A percentile compares a stretch with the other conserved stretches of the same genome.
Conservation (phyloP, 2,888 invertebrate genomes). For the Tethea ocularis region DNA sequence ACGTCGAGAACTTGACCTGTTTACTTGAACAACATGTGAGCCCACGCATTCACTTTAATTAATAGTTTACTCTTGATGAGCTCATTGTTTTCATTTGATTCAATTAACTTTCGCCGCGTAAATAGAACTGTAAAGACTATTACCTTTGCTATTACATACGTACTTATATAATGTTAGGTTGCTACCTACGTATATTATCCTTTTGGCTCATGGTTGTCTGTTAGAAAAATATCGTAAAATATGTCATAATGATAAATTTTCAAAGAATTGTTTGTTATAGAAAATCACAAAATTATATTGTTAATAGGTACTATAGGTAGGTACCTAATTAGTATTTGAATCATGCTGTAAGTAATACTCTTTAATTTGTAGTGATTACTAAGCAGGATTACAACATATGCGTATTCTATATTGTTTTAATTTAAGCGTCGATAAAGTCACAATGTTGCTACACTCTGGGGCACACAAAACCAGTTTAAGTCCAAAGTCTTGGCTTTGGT, state of each 20-base stretch:
- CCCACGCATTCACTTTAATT: constrained; percentile 5
- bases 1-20: constrained; percentile 57
- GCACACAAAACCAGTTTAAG: constrained; percentile 65
- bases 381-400: neutral
- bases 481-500: constrained; percentile 61
- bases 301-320: too few relatives aligned
- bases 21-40: constrained; percentile 36
- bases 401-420: neutral
- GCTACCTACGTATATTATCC: too few relatives aligned
- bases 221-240: too few relatives aligned
- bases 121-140: neutral
- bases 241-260: too few relatives aligned
- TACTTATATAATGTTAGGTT: too few relatives aligned
- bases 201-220: too few relatives aligned
- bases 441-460: constrained; percentile 44
- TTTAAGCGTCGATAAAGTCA: constrained; percentile 19
- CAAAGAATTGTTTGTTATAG: too few relatives aligned
- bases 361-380: too few relatives aligned
- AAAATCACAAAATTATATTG: too few relatives aligned
- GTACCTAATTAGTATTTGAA: too few relatives aligned
- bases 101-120: neutral
- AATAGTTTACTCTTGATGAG: constrained; percentile 10
- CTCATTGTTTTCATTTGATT: constrained; percentile 15
- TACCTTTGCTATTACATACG: too few relatives aligned
- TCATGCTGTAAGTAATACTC: too few relatives aligned